A percentile compares a stretch with the other conserved stretches of the same genome.
Evolutionary conservation across 2,888 invertebrate genomes (phyloP).

Genomic region (Phengaris alcon): DNA sequence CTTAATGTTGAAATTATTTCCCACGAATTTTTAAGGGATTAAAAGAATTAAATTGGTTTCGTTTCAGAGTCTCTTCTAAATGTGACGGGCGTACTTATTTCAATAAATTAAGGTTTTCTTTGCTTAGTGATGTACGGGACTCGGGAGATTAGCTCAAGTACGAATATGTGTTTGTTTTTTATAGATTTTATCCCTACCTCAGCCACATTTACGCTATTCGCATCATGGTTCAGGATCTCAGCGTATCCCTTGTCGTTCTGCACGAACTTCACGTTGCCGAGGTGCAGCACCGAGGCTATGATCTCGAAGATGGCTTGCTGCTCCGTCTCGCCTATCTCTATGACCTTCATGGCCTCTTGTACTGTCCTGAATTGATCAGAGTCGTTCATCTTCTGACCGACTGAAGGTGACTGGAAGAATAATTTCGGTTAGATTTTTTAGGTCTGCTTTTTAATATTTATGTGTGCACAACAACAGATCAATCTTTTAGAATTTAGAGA

Average conservation of each 20-base stretch:
- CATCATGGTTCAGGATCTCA: conserved; percentile 82
- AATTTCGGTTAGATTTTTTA: not conserved
- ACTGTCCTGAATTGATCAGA: conserved; percentile 84
- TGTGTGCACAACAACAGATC: too few species aligned
- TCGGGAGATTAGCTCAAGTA: too few species aligned
- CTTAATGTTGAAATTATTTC: not conserved
- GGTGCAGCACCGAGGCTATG: conserved; percentile 90
- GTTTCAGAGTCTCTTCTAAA: too few species aligned
- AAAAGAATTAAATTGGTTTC: too few species aligned
- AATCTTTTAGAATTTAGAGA: too few species aligned
- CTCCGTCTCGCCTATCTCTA: conserved; percentile 86
- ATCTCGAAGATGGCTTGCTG: conserved; percentile 88
- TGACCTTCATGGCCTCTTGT: conserved; percentile 85
- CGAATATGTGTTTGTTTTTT: too few species aligned
- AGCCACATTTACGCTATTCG: conserved; percentile 78
- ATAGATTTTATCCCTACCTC: conserved; percentile 70
- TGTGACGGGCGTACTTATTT: too few species aligned
- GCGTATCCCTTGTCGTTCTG: conserved; percentile 85
- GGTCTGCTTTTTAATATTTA: not conserved
- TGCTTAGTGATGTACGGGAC: too few species aligned
- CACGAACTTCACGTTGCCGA: conserved; percentile 91
- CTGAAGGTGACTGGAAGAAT: conserved; percentile 49
- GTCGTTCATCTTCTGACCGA: conserved; percentile 74
- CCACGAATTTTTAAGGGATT: too few species aligned
- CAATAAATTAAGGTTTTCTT: too few species aligned